Evolutionary conservation across 1,140 invertebrate genomes (phyloP).

Genomic region (Eriocheir sinensis): DNA sequence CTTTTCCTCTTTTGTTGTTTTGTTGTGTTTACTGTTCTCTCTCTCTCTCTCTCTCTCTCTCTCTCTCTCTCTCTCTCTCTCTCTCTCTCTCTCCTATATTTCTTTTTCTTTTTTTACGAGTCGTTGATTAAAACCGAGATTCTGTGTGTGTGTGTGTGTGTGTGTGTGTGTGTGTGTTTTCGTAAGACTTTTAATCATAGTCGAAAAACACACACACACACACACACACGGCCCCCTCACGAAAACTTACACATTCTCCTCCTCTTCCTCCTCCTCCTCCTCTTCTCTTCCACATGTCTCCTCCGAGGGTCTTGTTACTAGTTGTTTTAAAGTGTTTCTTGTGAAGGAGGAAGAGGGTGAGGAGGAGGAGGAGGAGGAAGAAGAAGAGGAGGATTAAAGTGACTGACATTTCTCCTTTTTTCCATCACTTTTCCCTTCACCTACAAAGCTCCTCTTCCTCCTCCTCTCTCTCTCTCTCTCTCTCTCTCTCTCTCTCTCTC

Average conservation of each 20-base stretch:
- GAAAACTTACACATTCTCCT: background rate
- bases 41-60: too few species aligned
- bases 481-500: conserved; percentile 22
- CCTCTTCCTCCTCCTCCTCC: background rate
- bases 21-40: too few species aligned
- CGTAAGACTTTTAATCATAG: background rate
- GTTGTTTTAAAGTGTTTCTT: conserved; percentile 8
- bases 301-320: background rate
- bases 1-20: too few species aligned
- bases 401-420: background rate
- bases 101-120: too few species aligned
- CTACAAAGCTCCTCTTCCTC: background rate
- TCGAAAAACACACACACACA: background rate
- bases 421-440: too few species aligned
- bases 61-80: too few species aligned
- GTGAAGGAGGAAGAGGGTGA: background rate
- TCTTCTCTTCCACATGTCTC: background rate
- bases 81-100: too few species aligned
- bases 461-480: conserved; percentile 21
- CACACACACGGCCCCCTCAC: conserved; percentile 8
- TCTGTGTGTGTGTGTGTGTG: too few species aligned
- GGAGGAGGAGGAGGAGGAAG: background rate
- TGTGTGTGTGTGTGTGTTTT: too few species aligned
- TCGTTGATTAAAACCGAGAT: background rate
- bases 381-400: background rate